phyloP scores from a whole-genome alignment of 2,888 invertebrate species.

The Patella depressa region DNA sequence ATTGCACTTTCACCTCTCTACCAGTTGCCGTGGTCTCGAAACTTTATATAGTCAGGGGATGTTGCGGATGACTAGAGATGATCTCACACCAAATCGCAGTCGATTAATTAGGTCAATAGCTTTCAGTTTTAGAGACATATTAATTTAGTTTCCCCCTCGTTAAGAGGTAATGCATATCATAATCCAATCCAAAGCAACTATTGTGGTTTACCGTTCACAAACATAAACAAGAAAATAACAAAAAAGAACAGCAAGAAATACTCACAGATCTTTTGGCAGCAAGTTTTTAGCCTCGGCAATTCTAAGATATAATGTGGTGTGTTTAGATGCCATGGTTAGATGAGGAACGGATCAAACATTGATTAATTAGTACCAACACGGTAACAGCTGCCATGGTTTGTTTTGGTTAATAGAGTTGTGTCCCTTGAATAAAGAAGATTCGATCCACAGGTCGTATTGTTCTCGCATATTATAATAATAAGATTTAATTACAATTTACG shows the following conservation, averaged over 20 bases:
- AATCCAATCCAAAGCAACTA: no score
- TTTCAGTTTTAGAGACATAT: no score
- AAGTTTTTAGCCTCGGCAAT: constrained; percentile 57
- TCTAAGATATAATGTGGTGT: constrained; percentile 51
- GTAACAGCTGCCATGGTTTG: not conserved
- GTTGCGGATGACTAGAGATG: no score
- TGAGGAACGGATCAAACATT: not conserved
- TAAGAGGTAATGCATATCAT: no score
- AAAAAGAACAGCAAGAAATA: constrained; percentile 17
- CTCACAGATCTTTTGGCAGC: constrained; percentile 55
- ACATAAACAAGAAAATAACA: not conserved
- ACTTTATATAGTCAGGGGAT: no score
- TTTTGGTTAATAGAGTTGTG: not conserved
- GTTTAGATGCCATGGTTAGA: constrained; percentile 43
- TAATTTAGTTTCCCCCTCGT: no score
- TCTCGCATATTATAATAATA: no score
- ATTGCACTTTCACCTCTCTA: no score
- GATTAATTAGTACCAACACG: not conserved
- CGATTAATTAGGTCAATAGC: no score
- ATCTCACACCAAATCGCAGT: no score
- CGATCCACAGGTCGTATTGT: not conserved
- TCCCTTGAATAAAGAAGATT: not conserved
- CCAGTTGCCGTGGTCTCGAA: no score
- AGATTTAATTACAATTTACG: no score
- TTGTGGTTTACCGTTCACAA: not conserved